Conservation (phyloP, 2,888 invertebrate species). For the Caenorhabditis auriculariae region DNA sequence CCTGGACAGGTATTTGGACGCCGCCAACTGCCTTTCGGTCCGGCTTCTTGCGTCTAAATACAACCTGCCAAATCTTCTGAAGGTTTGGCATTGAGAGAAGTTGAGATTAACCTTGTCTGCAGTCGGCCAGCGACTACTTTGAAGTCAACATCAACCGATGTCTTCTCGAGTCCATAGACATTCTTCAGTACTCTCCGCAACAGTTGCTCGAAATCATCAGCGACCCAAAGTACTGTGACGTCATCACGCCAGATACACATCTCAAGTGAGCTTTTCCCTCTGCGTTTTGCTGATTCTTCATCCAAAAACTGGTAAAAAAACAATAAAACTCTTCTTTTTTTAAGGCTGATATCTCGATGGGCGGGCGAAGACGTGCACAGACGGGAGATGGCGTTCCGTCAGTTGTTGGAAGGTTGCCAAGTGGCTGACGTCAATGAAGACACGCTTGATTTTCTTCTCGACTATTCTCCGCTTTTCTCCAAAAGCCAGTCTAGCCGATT, state of each 20-base stretch:
- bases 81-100: constrained; percentile 60
- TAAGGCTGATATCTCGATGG: constrained; percentile 69
- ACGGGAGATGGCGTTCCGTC: constrained; percentile 70
- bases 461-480: constrained; percentile 70
- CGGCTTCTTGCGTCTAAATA: constrained; percentile 72
- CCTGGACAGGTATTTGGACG: constrained; percentile 71
- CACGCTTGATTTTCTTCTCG: constrained; percentile 68
- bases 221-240: constrained; percentile 66
- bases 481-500: constrained; percentile 71
- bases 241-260: constrained; percentile 63
- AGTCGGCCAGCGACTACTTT: constrained; percentile 52
- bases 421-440: constrained; percentile 44
- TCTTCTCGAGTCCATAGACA: constrained; percentile 70
- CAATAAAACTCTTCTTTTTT: constrained; percentile 6
- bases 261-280: constrained; percentile 34
- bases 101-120: constrained; percentile 5
- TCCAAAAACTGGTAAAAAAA: neutral
- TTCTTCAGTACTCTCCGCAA: constrained; percentile 67
- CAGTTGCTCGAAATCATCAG: constrained; percentile 69
- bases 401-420: constrained; percentile 65
- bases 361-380: constrained; percentile 66
- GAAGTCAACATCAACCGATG: constrained; percentile 57
- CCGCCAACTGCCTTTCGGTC: constrained; percentile 72
- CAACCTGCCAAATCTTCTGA: constrained; percentile 70
- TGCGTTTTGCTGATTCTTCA: neutral